Percentiles rank a stretch among this genome's conserved stretches.
Evolutionary conservation across 2,113 vertebrate genomes (phyloP).

Genomic region (Nothobranchius kuhntae): DNA sequence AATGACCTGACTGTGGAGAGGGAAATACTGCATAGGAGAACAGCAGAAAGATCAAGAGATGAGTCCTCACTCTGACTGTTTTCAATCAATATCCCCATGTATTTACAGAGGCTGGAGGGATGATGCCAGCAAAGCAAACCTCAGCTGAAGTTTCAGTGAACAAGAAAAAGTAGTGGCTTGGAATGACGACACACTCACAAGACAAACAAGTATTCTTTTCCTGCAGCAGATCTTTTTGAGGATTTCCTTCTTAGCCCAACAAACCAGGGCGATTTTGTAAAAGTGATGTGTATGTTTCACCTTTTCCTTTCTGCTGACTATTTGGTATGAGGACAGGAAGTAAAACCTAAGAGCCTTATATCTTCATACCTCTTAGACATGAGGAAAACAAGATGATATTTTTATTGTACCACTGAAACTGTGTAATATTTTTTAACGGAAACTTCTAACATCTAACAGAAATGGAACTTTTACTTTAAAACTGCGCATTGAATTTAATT

Average conservation of each 20-base stretch:
- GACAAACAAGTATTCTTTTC: conserved; percentile 3
- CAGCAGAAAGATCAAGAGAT: conserved; percentile 57
- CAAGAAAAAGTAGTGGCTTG: conserved; percentile 27
- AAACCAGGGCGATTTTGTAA: conserved; percentile 6
- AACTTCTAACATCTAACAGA: no score
- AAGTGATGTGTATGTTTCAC: background rate
- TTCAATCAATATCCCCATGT: conserved; percentile 65
- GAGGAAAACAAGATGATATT: background rate
- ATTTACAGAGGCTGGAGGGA: conserved; percentile 61
- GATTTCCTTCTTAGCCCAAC: background rate
- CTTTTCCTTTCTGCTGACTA: background rate
- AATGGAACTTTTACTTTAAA: no score
- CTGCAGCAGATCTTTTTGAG: background rate
- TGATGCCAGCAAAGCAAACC: conserved; percentile 61
- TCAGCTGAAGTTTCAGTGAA: conserved; percentile 48
- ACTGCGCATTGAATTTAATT: no score
- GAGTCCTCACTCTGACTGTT: conserved; percentile 62
- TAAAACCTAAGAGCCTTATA: background rate
- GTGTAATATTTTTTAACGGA: no score
- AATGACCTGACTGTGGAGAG: conserved; percentile 60
- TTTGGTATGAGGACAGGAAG: background rate
- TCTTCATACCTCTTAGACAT: background rate
- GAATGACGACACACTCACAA: conserved; percentile 28
- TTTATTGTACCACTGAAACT: no score
- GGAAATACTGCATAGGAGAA: conserved; percentile 52